Percentiles rank a stretch among this genome's conserved stretches.
Conservation (phyloP, 2,888 invertebrate genomes). For the Gibbula magus region DNA sequence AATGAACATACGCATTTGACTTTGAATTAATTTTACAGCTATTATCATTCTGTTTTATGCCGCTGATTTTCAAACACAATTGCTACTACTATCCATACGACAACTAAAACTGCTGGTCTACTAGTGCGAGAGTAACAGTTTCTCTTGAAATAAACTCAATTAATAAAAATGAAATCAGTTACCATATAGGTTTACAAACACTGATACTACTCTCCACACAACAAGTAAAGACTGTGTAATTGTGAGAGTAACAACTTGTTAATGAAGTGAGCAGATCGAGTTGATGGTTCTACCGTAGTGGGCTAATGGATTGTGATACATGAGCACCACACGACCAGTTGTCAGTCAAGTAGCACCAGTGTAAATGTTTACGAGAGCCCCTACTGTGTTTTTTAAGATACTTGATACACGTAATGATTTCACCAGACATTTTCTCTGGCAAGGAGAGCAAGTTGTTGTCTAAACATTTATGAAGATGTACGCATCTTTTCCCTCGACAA, state of each 20-base stretch:
- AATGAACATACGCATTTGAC: too few species aligned
- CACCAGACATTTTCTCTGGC: conserved; percentile 12
- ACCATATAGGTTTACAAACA: too few species aligned
- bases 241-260: background rate
- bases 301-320: background rate
- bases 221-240: background rate
- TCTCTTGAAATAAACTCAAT: too few species aligned
- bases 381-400: background rate
- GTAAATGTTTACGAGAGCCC: conserved; percentile 12
- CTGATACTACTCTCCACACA: background rate
- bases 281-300: background rate
- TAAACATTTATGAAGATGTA: conserved; percentile 5
- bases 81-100: too few species aligned
- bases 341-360: conserved; percentile 16
- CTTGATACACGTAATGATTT: conserved; percentile 19
- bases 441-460: background rate
- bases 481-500: background rate
- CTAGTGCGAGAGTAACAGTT: too few species aligned
- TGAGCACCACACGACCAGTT: conserved; percentile 4
- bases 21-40: too few species aligned
- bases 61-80: too few species aligned
- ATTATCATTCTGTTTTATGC: too few species aligned
- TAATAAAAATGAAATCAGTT: too few species aligned
- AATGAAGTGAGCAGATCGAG: background rate
- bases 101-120: too few species aligned